Evolutionary conservation across 2,888 invertebrate species (phyloP).

Genomic region (Anticlea derivata): DNA sequence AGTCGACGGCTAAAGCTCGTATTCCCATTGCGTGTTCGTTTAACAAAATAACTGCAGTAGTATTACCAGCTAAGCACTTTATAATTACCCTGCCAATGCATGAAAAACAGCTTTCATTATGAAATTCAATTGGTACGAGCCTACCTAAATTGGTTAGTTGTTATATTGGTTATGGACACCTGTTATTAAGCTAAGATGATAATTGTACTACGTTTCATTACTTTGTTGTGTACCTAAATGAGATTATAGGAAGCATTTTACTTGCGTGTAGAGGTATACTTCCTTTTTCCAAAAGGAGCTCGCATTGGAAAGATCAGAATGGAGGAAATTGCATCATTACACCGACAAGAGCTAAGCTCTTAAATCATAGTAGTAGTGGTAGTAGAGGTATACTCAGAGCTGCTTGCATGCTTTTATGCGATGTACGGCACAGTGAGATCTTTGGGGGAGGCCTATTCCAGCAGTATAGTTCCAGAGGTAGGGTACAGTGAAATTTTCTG

Average conservation of each 20-base stretch:
- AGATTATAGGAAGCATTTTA: not conserved
- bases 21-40: conserved; percentile 31
- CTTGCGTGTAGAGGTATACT: not conserved
- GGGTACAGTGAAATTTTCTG: no score
- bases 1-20: not conserved
- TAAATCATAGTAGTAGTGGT: no score
- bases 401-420: no score
- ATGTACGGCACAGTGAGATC: no score
- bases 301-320: no score
- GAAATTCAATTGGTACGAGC: conserved; percentile 32
- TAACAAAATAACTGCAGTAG: conserved; percentile 35
- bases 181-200: conserved; percentile 1
- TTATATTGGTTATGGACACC: conserved; percentile 5
- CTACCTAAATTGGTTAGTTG: conserved; percentile 17
- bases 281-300: no score
- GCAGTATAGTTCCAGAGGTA: no score
- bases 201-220: not conserved
- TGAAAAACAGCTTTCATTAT: conserved; percentile 49
- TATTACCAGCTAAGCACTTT: conserved; percentile 38
- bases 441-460: no score
- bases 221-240: not conserved
- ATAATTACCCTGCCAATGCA: conserved; percentile 53
- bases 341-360: no score
- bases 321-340: no score
- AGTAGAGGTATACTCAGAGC: no score